Percentiles rank a stretch among this genome's conserved stretches.
These are phyloP conservation scores for Cygnus buccinator DNA, from an alignment of 2,113 vertebrate species.

Conservation along the genomic window DNA sequence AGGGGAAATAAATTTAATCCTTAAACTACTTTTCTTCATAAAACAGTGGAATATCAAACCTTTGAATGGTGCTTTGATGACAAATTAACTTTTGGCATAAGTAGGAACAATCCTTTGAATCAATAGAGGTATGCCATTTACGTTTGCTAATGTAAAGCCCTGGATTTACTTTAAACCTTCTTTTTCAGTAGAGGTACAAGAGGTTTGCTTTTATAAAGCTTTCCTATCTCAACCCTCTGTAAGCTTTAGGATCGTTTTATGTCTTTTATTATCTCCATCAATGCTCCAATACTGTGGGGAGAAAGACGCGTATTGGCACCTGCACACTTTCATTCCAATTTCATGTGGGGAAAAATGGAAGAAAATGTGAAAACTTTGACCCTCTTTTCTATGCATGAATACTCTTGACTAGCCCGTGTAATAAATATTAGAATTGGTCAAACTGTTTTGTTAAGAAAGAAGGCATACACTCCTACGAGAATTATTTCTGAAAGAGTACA, in stretches of 20 bases:
- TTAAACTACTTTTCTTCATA: neutral
- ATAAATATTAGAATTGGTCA: neutral
- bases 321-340: neutral
- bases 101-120: neutral
- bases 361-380: neutral
- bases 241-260: neutral
- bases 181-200: neutral
- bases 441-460: neutral
- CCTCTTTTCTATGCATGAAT: neutral
- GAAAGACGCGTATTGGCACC: neutral
- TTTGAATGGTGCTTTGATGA: neutral
- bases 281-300: neutral
- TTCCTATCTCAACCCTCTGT: neutral
- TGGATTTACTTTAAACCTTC: neutral
- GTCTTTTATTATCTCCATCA: neutral
- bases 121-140: neutral
- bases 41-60: neutral
- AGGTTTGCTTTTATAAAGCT: neutral
- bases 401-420: neutral
- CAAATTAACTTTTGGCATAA: conserved; percentile 24
- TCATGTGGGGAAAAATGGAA: neutral
- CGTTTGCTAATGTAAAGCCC: neutral
- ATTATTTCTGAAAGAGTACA: conserved; percentile 16
- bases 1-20: neutral
- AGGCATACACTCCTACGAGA: neutral